Conservation (phyloP, 2,797 vertebrate species). For the Tapirus indicus region DNA sequence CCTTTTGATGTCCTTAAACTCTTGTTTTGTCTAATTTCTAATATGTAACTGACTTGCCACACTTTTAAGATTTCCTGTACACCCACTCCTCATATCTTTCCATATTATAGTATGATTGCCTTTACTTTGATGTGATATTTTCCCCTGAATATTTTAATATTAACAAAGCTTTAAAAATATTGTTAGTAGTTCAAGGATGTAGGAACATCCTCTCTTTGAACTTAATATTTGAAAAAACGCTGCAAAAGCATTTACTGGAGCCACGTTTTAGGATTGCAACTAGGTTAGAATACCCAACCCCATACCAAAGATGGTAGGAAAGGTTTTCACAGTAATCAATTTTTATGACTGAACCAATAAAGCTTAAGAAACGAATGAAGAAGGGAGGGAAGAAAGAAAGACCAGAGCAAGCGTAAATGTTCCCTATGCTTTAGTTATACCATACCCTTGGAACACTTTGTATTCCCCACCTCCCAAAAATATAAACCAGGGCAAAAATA, state of each 20-base stretch:
- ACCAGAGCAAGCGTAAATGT: neutral
- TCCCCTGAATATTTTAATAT: slow-evolving; percentile 69
- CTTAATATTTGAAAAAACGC: slow-evolving; percentile 42
- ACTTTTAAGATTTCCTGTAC: slow-evolving; percentile 18
- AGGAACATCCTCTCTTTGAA: slow-evolving; percentile 63
- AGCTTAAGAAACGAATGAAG: neutral
- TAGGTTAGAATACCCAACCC: neutral
- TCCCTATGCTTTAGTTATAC: neutral
- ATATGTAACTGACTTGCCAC: neutral
- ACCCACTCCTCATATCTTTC: neutral
- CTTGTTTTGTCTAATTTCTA: slow-evolving; percentile 62
- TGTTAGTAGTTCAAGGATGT: slow-evolving; percentile 24
- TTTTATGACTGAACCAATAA: slow-evolving; percentile 38
- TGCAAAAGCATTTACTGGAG: neutral
- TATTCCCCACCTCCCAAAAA: neutral
- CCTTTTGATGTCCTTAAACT: slow-evolving; percentile 58
- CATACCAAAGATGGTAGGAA: neutral
- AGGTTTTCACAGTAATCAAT: neutral
- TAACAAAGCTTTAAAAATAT: slow-evolving; percentile 63
- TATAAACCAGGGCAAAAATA: neutral
- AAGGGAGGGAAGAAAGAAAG: neutral
- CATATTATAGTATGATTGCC: slow-evolving; percentile 14
- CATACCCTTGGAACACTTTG: neutral
- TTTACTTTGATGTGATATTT: slow-evolving; percentile 71
- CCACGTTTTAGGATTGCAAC: neutral